Evolutionary conservation across 2,888 invertebrate species (phyloP), one percentile per base, ranked within the genome.

Genomic region (Itoplectis maculator): DNA sequence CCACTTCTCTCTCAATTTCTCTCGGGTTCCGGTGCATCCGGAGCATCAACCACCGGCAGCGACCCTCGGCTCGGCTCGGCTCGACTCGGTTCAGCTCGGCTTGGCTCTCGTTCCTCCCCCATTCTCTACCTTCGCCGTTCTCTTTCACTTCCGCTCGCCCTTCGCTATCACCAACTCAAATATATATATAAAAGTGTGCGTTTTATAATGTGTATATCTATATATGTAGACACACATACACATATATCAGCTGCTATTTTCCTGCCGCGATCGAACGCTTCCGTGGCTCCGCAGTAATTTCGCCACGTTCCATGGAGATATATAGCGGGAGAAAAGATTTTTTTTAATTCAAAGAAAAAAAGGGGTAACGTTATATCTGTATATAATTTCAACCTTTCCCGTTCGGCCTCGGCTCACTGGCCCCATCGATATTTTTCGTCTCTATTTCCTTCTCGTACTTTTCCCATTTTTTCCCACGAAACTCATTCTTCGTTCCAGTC

Each of bases 1-100:
- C 81, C 81, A 81, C 73, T 81, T 81, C 77, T 77, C 81, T 81
- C 77, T 81, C 77, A 81, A 81, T 81, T 81, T 81, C 73, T 81
- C 81, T 68, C 77, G 61, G 73, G 37, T 81, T 81, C 81, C 81
- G 81, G 73, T 51, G 72, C 78, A 69, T 69, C 61, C 68, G 35
- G 49, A 35, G 49, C 49, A 63, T 63, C 63, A 40, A 74, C 61
- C 49, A 74, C 51, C 49, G 23, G 35, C 8, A 35, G 59, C 59
- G 7, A 37, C 35, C 35, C 59, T 59, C 59, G 13, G 59, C 59
- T 56, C 3, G 29, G n/a, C n/a, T n/a, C n/a, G n/a, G n/a, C n/a
- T n/a, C n/a, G n/a, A n/a, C n/a, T n/a, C n/a, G n/a, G n/a, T n/a
- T n/a, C n/a, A n/a, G 13, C 11, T 11, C 18, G 29, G 29, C 54